These are phyloP conservation scores for Montipora efflorescens DNA, from an alignment of 64 coral and sea anemone species.

Conservation along the genomic window DNA sequence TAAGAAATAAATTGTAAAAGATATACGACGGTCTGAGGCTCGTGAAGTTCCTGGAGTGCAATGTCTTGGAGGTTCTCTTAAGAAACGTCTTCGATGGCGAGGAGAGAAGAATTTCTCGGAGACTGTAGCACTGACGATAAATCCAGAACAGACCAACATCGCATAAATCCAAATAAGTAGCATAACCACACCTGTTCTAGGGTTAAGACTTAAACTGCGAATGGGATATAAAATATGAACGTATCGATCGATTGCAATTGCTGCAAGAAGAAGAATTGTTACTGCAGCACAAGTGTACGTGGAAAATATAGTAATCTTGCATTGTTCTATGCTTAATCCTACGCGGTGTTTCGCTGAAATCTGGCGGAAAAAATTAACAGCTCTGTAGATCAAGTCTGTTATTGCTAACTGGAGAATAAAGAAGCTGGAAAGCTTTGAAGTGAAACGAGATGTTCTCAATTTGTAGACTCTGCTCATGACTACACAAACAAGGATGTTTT, in stretches of 20 bases:
- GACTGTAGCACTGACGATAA: conserved; percentile 1
- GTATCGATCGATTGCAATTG: conserved; percentile 61
- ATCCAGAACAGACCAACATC: conserved; percentile 3
- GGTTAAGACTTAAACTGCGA: background rate
- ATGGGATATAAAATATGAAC: conserved; percentile 52
- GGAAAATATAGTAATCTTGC: conserved; percentile 29
- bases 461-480: background rate
- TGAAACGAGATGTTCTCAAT: background rate
- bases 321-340: background rate
- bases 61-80: background rate
- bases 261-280: conserved; percentile 29
- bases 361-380: background rate
- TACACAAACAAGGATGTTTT: conserved; percentile 41
- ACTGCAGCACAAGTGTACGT: conserved; percentile 47
- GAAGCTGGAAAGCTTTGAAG: conserved; percentile 27
- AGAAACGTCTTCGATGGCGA: background rate
- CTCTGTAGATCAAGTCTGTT: conserved; percentile 45
- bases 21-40: conserved; percentile 2
- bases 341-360: no score
- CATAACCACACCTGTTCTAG: background rate
- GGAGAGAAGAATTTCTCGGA: background rate
- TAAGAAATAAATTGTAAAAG: conserved; percentile 46
- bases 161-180: conserved; percentile 53
- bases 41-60: background rate
- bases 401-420: conserved; percentile 15